Base-by-base conservation (phyloP, 2,113 vertebrate species). In the Odontophorus gujanensis region DNA sequence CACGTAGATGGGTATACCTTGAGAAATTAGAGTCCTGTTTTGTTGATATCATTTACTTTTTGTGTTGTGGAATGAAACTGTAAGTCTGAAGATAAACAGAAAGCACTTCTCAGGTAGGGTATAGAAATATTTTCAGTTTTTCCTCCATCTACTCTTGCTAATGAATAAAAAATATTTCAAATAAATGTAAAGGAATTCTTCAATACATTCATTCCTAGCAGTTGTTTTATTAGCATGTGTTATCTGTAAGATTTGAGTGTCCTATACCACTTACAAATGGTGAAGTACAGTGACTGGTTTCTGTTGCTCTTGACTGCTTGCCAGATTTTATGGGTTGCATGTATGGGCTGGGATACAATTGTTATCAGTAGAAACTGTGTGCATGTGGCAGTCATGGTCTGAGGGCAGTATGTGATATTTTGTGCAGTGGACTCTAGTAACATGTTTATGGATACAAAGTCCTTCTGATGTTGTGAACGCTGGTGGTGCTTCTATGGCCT, bases 211-310 rank as follows among this genome's bases (percentile, higher is more conserved):
- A 15, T 74, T 82, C 59, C 22, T 77, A 40, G 10, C 20, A 38
- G 50, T 4, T 22, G 6, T 74, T 87, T 86, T 51, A 2, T 3
- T 5, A 9, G 21, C 21, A 11, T 32, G 20, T 26, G 26, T 59
- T 42, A 45, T 5, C 32, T 6, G 24, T 20, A 51, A 4, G 42
- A 16, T n/a, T 78, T 12, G 17, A 38, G 15, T 0, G 1, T 34
- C 24, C 82, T 38, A 24, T 0, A 5, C 5, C 17, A 80, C 17
- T 55, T 67, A 47, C 1, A 28, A 82, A 30, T 14, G 38, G 28
- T 55, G 11, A 76, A 79, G 45, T 59, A 12, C 5, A 75, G 20
- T 38, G 12, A 63, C 21, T 47, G 7, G 4, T 73, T 92, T 84
- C 38, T 81, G 32, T 16, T 72, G 20, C 22, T 58, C 36, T 65